These are phyloP conservation scores for Tadarida brasiliensis DNA, from an alignment of 2,797 vertebrate species.

Conservation along the genomic window DNA sequence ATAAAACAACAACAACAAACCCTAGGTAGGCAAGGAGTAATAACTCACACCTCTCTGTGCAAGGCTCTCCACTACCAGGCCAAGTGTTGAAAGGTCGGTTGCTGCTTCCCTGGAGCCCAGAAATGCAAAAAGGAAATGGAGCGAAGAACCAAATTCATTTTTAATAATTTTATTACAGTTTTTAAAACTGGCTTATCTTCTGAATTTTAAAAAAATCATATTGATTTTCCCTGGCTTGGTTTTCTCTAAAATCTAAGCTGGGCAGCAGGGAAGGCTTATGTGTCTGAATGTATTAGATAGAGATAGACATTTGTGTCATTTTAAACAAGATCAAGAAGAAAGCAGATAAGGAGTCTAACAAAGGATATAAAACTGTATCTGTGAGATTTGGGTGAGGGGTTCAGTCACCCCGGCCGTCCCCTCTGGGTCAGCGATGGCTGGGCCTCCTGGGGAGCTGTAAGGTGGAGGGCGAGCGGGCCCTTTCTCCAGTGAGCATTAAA, in stretches of 20 bases:
- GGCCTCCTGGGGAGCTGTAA: not conserved
- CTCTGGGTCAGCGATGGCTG: not conserved
- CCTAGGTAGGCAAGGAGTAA: not conserved
- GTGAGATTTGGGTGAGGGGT: not conserved
- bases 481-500: not conserved
- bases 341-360: not conserved
- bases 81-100: not conserved
- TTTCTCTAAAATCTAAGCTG: constrained; percentile 15
- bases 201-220: constrained; percentile 2
- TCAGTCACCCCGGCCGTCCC: fast-evolving
- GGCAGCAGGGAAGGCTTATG: not conserved
- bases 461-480: not conserved
- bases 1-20: not conserved
- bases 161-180: not conserved
- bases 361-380: not conserved
- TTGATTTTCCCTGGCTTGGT: not conserved
- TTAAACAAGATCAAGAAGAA: not conserved
- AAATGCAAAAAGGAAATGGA: not conserved
- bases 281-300: not conserved
- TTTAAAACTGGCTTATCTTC: not conserved
- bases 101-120: fast-evolving
- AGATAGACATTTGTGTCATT: not conserved
- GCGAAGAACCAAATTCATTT: not conserved
- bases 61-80: not conserved
- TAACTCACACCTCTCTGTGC: not conserved